Conservation (phyloP, 1,140 invertebrate genomes). For the Heliconius hewitsoni region DNA sequence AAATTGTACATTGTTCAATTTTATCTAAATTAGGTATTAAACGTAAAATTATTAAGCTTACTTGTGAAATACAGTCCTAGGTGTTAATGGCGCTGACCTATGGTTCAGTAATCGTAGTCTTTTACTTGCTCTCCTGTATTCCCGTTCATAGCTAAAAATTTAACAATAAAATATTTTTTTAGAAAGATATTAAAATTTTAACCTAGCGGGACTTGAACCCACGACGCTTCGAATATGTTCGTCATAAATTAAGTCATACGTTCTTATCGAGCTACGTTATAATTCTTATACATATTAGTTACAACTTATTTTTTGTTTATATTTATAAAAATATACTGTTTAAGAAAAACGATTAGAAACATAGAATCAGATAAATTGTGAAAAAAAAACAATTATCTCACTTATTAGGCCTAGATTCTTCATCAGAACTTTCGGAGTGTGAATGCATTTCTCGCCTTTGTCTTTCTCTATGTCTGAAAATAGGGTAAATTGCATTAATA, state of each 20-base stretch:
- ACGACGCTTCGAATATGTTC: too few species aligned
- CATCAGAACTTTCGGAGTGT: slow-evolving; percentile 83
- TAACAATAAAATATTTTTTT: not conserved
- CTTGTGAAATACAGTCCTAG: slow-evolving; percentile 86
- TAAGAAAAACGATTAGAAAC: too few species aligned
- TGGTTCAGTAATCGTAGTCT: slow-evolving; percentile 75
- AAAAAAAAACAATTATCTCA: slow-evolving; percentile 46
- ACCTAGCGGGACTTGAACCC: too few species aligned
- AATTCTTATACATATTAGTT: too few species aligned
- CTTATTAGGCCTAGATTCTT: slow-evolving; percentile 82
- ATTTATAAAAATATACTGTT: too few species aligned
- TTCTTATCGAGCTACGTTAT: too few species aligned
- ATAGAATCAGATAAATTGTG: not conserved
- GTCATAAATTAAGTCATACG: too few species aligned
- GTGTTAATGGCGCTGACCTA: slow-evolving; percentile 75
- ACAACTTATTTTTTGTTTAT: too few species aligned
- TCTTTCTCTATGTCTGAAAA: slow-evolving; percentile 76
- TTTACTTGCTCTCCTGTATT: slow-evolving; percentile 80
- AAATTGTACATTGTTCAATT: too few species aligned
- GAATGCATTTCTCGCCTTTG: slow-evolving; percentile 78
- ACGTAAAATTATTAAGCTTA: slow-evolving; percentile 50
- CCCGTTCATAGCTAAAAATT: slow-evolving; percentile 76
- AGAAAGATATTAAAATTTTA: too few species aligned
- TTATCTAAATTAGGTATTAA: too few species aligned
- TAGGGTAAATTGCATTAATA: slow-evolving; percentile 11